Conservation (phyloP, 2,797 vertebrate genomes). For the Chelon labrosus region DNA sequence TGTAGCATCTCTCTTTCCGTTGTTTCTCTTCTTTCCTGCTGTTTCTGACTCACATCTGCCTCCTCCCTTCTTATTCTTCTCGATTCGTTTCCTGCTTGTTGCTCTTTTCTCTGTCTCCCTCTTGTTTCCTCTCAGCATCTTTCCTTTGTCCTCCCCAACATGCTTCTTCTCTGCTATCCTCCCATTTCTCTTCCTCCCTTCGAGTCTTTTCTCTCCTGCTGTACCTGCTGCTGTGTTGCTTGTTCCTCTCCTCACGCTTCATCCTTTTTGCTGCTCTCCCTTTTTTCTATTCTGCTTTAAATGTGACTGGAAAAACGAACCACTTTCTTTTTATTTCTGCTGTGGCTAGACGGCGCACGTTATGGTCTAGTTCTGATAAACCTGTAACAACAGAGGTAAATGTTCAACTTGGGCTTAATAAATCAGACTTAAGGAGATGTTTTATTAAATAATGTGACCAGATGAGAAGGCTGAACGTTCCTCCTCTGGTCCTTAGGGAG, state of each 20-base stretch:
- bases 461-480: too few species aligned
- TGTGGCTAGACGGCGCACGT: too few species aligned
- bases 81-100: not conserved
- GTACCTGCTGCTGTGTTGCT: slow-evolving; percentile 1
- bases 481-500: too few species aligned
- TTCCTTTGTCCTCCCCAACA: slow-evolving; percentile 1
- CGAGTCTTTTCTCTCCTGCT: slow-evolving; percentile 14
- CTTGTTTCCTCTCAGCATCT: not conserved
- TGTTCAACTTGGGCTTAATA: too few species aligned
- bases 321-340: too few species aligned
- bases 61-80: not conserved
- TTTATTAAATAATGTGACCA: too few species aligned
- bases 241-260: not conserved
- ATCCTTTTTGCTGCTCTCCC: not conserved
- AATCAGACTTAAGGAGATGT: too few species aligned
- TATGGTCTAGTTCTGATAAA: too few species aligned
- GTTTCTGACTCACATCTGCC: slow-evolving; percentile 10
- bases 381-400: too few species aligned
- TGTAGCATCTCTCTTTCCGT: slow-evolving; percentile 10
- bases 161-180: not conserved
- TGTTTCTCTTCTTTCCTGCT: slow-evolving; percentile 10
- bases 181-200: not conserved
- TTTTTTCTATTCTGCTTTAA: not conserved
- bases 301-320: too few species aligned
- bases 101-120: not conserved